Evolutionary conservation across 2,888 invertebrate species (phyloP), one percentile per base, ranked within the genome.

Genomic region (Agonopterix heracliana): DNA sequence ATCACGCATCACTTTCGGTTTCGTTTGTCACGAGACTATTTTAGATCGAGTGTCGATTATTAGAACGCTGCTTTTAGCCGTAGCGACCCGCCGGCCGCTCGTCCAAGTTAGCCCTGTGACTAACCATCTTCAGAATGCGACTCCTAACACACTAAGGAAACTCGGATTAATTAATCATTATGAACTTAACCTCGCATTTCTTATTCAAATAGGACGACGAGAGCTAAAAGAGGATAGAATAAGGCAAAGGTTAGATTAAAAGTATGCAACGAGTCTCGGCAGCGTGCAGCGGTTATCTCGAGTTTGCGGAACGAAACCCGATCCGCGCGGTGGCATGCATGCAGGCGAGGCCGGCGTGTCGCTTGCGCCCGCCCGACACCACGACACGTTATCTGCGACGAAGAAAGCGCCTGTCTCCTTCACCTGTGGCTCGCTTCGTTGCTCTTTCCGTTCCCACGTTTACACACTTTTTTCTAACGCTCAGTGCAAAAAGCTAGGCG

Each of bases 1-100:
- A 87, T 87, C 87, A 86, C 82, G 78, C 78, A 77, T 79, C 81
- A 85, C 86, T 85, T 83, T 87, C 86, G 74, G 84, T 82, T 83
- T 85, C 85, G 79, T 86, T 87, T 86, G 87, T 87, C 85, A 84
- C 81, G 73, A 70, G 73, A 72, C 83, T 86, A 86, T 87, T 88
- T 88, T 81, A 74, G 80, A 84, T 81, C 63, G 68, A 78, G 79
- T 81, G 86, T 84, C 84, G 82, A 87, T 85, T 86, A 86, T 86
- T 85, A 83, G 85, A 85, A 79, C 75, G 62, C 81, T 71, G 77
- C 72, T 79, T 86, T 81, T 82, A 85, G 85, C 66, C 59, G 60
- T 64, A 63, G 67, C 74, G 64, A 68, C 68, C 72, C 64, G 71
- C 64, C 65, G 69, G 65, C 64, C 60, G 62, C 66, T 62, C 63